Evolutionary conservation across 2,888 invertebrate species (phyloP).

Genomic region (Pollenia griseotomentosa): DNA sequence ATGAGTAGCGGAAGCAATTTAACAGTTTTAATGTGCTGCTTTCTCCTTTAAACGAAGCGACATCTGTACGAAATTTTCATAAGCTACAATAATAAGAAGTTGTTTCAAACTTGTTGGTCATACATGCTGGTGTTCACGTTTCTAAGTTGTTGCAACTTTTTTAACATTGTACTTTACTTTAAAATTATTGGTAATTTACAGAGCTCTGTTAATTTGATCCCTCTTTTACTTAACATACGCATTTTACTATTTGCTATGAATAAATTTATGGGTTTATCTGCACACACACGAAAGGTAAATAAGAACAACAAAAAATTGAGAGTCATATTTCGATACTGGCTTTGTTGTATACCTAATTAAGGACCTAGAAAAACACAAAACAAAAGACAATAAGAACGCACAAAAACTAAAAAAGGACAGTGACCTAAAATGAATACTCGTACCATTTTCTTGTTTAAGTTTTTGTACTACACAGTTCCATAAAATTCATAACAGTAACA

Average conservation of each 20-base stretch:
- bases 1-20: neutral
- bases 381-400: conserved; percentile 24
- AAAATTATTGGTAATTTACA: neutral
- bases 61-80: neutral
- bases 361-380: conserved; percentile 45
- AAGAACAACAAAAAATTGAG: conserved; percentile 38
- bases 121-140: conserved; percentile 9
- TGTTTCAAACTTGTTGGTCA: neutral
- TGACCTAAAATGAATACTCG: conserved; percentile 45
- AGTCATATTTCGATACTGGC: conserved; percentile 8
- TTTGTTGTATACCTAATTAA: conserved; percentile 63
- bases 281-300: conserved; percentile 27
- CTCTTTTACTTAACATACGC: conserved; percentile 11
- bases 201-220: neutral
- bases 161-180: neutral
- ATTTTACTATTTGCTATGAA: neutral
- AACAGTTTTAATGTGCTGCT: neutral
- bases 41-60: neutral
- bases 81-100: neutral
- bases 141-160: neutral
- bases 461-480: neutral
- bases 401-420: conserved; percentile 34
- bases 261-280: conserved; percentile 28
- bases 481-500: neutral
- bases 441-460: neutral